Evolutionary conservation across 2,888 invertebrate species (phyloP), one percentile per base, ranked within the genome.

Genomic region (Baronia brevicornis): DNA sequence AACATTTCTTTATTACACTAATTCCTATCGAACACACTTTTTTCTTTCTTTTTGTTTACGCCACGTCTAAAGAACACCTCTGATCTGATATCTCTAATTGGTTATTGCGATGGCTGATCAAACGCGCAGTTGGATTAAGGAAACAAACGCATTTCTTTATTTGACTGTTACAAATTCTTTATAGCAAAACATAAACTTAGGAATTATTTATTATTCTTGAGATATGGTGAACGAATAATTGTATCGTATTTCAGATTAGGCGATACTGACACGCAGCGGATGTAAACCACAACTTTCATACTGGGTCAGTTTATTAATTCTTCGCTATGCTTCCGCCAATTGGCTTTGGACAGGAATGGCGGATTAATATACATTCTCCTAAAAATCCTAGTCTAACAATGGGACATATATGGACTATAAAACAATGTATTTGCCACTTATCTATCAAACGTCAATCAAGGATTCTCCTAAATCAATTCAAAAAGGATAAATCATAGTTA

Each of bases 1-100:
- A 46, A 36, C 48, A 39, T 43, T 51, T 58, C 49, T 59, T 66
- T 67, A 60, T 65, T 54, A 55, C 49, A 48, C 65, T 63, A 61
- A 69, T 66, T 67, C 61, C 58, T 62, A 65, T 65, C 60, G 60
- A 58, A 61, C 60, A 56, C 51, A 48, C 55, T 54, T 64, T 58
- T 57, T 56, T 46, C 59, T 60, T 42, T 43, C 48, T 53, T 61
- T 57, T 28, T 28, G 32, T 36, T 36, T 36, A 36, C 19, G 28
- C 27, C 30, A 27, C 36, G 36, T 26, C 27, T 23, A 18, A 23
- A 14, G 36, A 36, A 31, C 23, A 36, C 31, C 31, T 36, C 18
- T 36, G 36, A 36, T 36, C 36, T 23, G 36, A 36, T 36, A 36
- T 10, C 38, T 42, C 41, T 37, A 32, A 21, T 36, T 23, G 36